Evolutionary conservation across 2,797 vertebrate species (phyloP).

Genomic region (Sciurus vulgaris): DNA sequence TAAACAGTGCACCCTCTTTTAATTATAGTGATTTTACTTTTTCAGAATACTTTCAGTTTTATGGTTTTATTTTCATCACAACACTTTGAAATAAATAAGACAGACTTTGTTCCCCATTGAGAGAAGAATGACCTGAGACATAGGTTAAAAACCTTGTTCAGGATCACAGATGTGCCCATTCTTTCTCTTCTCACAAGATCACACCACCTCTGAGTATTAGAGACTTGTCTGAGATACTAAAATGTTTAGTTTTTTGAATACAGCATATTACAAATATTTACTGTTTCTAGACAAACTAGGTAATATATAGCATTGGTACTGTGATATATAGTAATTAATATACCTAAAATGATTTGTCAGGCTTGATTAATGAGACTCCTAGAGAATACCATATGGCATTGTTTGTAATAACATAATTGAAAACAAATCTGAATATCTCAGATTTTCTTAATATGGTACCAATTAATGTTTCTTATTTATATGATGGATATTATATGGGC

Average conservation of each 20-base stretch:
- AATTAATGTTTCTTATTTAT: background rate
- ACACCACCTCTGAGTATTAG: background rate
- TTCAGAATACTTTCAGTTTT: background rate
- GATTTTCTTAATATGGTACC: background rate
- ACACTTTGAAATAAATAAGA: background rate
- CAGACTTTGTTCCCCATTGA: background rate
- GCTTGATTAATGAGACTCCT: background rate
- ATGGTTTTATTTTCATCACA: constrained; percentile 36
- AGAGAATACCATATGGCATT: background rate
- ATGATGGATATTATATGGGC: background rate
- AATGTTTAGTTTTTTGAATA: background rate
- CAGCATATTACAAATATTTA: background rate
- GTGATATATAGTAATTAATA: background rate
- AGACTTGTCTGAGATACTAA: constrained; percentile 17
- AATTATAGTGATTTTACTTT: background rate
- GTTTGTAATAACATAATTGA: background rate
- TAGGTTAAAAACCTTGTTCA: background rate
- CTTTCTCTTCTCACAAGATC: background rate
- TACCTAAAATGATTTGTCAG: background rate
- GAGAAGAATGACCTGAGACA: constrained; percentile 20
- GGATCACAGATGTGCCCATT: background rate
- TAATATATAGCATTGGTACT: background rate
- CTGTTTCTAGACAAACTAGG: background rate
- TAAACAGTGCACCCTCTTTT: background rate
- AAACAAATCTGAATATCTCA: background rate